Evolutionary conservation across 2,888 invertebrate genomes (phyloP), one percentile per base, ranked within the genome.

Genomic region (Agonopterix arenella): DNA sequence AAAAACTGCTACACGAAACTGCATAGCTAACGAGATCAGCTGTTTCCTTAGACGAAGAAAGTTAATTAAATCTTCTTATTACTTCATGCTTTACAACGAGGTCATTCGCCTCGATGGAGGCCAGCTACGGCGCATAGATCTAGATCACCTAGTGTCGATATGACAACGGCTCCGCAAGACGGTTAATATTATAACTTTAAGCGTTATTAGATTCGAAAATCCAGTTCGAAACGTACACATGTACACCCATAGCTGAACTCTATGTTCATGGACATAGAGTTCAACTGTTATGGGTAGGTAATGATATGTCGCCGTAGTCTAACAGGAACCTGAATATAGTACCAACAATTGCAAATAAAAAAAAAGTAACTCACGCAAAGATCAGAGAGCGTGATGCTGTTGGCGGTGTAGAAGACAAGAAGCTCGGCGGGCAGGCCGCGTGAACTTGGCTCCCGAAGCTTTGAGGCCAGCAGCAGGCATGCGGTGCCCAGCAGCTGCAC

Each of bases 401-500:
- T 94, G 76, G 97, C 98, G 51, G 98, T 98, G 90, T 97, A 98
- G 86, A 94, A 95, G 70, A 97, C 95, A 66, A 98, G 92, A 52
- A 94, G 91, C 59, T 96, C 94, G 1, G 95, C 94, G 13, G 94
- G 91, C 54, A 96, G 84, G 11, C 97, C 96, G 56, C 92, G 90
- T 48, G 91, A 88, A 58, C 90, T 90, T 7, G 97, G 94, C 79
- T 98, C 97, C 59, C 97, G 93, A 58, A 98, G 90, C 88, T 99
- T 99, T 51, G 97, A 97, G 37, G 98, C 97, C 63, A 99, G 90
- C 68, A 98, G 92, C 67, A 98, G 92, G 80, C 98, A 98, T 42
- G 96, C 95, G 36, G 98, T 95, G 55, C 97, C 98, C 70, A 98
- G 89, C 53, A 98, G 92, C 88, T 98, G 98, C 56, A 98, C 92